These are phyloP conservation scores for Morpho helenor DNA, from an alignment of 2,888 invertebrate species.

Conservation along the genomic window DNA sequence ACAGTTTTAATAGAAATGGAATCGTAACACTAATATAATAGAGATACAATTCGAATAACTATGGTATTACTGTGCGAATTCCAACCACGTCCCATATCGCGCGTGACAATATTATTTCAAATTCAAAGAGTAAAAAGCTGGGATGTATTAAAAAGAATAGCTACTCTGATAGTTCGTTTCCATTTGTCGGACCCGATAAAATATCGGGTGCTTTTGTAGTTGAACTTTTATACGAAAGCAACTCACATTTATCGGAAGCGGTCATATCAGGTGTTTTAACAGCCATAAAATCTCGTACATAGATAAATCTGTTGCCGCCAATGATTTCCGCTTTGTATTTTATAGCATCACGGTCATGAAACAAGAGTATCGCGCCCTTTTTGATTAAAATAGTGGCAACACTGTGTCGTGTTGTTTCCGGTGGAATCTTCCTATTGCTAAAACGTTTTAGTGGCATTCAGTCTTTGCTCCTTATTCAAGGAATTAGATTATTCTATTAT, in stretches of 20 bases:
- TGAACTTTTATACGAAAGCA: background rate
- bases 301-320: no score
- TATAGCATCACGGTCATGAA: no score
- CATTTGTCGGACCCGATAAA: background rate
- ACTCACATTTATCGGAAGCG: background rate
- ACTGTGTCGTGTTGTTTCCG: no score
- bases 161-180: slow-evolving; percentile 39
- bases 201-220: background rate
- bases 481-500: no score
- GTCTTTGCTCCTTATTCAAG: no score
- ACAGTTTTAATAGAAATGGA: background rate
- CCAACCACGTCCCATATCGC: slow-evolving; percentile 47
- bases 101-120: slow-evolving; percentile 66
- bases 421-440: no score
- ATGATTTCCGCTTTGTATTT: no score
- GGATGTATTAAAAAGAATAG: slow-evolving; percentile 59
- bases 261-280: background rate
- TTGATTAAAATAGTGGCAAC: no score
- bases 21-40: background rate
- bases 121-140: slow-evolving; percentile 66
- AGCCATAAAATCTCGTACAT: background rate
- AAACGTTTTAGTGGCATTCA: no score
- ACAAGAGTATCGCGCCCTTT: no score
- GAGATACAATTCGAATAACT: background rate
- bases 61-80: slow-evolving; percentile 32